phyloP scores from a whole-genome alignment of 2,888 invertebrate species.

The Ophraella communa region DNA sequence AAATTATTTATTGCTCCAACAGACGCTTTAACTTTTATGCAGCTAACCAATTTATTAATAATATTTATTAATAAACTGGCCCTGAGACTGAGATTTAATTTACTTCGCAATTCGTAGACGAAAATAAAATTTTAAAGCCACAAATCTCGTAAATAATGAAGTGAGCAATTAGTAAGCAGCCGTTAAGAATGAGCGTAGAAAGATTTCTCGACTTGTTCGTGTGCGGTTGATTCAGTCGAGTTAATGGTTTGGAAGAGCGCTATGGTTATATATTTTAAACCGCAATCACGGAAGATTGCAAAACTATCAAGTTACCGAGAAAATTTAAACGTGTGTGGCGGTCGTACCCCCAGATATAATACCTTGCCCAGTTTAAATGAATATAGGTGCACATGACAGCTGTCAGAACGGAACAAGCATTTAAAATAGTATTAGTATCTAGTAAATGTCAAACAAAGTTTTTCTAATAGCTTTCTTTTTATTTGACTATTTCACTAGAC shows the following conservation, averaged over 20 bases:
- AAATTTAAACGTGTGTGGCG: not conserved
- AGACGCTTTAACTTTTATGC: no score
- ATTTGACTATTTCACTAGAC: no score
- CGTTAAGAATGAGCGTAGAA: slow-evolving; percentile 31
- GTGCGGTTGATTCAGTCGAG: slow-evolving; percentile 26
- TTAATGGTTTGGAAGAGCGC: slow-evolving; percentile 44
- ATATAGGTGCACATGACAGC: no score
- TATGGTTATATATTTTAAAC: slow-evolving; percentile 39
- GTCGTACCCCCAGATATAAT: no score
- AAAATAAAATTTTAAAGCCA: slow-evolving; percentile 29
- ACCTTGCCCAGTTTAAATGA: no score
- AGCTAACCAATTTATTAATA: no score
- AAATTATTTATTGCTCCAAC: no score
- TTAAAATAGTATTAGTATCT: no score
- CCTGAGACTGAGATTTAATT: slow-evolving; percentile 27
- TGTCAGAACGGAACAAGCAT: no score
- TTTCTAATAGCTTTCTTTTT: no score
- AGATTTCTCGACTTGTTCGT: slow-evolving; percentile 28
- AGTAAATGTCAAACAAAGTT: no score
- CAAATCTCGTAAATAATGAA: slow-evolving; percentile 39
- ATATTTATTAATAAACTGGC: no score
- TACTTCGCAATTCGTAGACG: not conserved
- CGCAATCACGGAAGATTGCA: slow-evolving; percentile 9
- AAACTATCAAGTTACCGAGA: not conserved
- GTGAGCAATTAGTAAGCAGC: slow-evolving; percentile 37